Evolutionary conservation across 2,113 vertebrate species (phyloP).

Genomic region (Silurus glanis): DNA sequence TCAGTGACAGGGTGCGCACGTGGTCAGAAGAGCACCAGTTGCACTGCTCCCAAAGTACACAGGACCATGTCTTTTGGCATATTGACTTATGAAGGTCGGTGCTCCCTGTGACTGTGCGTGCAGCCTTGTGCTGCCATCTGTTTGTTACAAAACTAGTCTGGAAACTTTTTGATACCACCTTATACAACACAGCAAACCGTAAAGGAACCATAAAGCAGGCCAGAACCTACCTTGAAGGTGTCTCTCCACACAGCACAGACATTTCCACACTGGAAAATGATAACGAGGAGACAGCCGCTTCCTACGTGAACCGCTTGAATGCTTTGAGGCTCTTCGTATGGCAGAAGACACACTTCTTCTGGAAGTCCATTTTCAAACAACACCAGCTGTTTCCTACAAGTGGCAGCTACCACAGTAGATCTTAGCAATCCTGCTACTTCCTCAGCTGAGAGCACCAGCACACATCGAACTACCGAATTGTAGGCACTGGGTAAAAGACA

Average conservation of each 20-base stretch:
- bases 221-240: conserved; percentile 80
- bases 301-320: conserved; percentile 73
- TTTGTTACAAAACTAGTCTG: no score
- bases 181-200: background rate
- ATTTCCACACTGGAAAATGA: conserved; percentile 76
- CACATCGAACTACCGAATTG: conserved; percentile 70
- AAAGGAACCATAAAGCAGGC: no score
- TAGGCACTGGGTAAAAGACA: conserved; percentile 83
- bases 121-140: no score
- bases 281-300: conserved; percentile 70
- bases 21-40: no score
- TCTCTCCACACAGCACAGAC: conserved; percentile 81
- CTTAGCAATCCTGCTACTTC: conserved; percentile 58
- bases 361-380: conserved; percentile 80
- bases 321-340: conserved; percentile 74
- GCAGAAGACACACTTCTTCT: conserved; percentile 79
- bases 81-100: no score
- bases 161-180: no score
- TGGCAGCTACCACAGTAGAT: conserved; percentile 74
- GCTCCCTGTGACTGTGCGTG: no score
- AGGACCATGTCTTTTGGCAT: no score
- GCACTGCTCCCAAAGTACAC: no score
- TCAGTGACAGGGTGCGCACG: no score
- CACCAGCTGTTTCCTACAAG: conserved; percentile 81
- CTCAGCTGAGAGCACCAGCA: conserved; percentile 68